Evolutionary conservation across 2,113 vertebrate species (phyloP).

Genomic region (Carollia perspicillata): DNA sequence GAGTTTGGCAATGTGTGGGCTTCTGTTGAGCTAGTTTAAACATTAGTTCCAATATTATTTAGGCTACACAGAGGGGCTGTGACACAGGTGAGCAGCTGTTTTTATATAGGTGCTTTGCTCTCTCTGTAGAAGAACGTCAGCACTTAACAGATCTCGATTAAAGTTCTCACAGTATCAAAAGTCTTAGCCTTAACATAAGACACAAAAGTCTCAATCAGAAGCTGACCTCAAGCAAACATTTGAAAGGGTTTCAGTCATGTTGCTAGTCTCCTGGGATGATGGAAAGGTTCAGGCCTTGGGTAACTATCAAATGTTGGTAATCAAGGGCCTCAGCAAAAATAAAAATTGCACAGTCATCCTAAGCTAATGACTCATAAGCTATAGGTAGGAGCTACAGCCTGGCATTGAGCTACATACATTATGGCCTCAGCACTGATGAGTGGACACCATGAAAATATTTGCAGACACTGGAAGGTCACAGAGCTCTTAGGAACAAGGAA

Average conservation of each 20-base stretch:
- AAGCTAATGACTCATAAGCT: not conserved
- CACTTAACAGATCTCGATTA: not conserved
- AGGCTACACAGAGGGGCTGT: not conserved
- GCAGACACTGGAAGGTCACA: not conserved
- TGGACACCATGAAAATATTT: not conserved
- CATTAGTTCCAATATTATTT: not conserved
- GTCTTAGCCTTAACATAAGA: not conserved
- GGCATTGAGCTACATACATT: not conserved
- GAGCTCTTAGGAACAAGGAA: not conserved
- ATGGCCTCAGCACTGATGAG: not conserved
- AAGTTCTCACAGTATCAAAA: not conserved
- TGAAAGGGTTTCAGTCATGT: not conserved
- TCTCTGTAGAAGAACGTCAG: not conserved
- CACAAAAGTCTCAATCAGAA: not conserved
- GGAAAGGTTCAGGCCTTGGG: not conserved
- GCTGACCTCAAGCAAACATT: not conserved
- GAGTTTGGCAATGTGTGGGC: not conserved
- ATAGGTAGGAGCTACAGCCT: not conserved
- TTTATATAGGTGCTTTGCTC: not conserved
- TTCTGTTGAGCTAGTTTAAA: not conserved
- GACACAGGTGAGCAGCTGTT: not conserved
- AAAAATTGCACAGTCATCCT: not conserved
- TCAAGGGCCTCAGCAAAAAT: not conserved
- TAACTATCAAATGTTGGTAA: not conserved
- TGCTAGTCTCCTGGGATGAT: not conserved